Evolutionary conservation across 35 echinoderm and acorn worm species (phyloP).

Genomic region (Hemicentrotus pulcherrimus): DNA sequence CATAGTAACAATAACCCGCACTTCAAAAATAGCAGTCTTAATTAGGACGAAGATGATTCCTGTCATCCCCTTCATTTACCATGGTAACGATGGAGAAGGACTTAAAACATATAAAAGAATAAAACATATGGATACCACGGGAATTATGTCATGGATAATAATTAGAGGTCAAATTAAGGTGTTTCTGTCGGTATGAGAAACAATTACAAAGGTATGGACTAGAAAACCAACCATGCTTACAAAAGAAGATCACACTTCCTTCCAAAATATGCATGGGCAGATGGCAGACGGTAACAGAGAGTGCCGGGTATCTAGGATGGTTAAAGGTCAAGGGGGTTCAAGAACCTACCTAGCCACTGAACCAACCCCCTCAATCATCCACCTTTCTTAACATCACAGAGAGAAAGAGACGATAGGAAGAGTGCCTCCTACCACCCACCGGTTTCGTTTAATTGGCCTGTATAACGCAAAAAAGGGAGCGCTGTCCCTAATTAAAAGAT

Average conservation of each 20-base stretch:
- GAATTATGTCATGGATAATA: not conserved
- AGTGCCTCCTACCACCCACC: not conserved
- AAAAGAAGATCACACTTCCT: not conserved
- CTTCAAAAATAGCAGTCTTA: too few species aligned
- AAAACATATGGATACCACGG: not conserved
- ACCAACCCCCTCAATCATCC: not conserved
- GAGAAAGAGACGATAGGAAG: not conserved
- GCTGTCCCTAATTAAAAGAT: conserved; percentile 3
- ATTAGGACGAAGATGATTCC: too few species aligned
- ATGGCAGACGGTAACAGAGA: not conserved
- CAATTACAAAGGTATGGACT: not conserved
- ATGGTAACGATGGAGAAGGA: too few species aligned
- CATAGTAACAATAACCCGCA: too few species aligned
- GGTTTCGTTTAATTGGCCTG: not conserved
- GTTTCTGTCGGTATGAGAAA: not conserved
- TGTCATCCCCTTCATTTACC: too few species aligned
- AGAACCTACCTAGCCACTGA: not conserved
- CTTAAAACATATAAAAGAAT: too few species aligned
- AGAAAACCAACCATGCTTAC: not conserved
- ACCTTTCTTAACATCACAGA: not conserved
- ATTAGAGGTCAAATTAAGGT: not conserved
- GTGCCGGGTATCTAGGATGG: not conserved
- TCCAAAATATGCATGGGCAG: not conserved
- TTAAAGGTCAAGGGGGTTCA: not conserved
- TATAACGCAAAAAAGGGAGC: not conserved